Evolutionary conservation across 2,797 vertebrate genomes (phyloP).

Genomic region (Nyctibius grandis): DNA sequence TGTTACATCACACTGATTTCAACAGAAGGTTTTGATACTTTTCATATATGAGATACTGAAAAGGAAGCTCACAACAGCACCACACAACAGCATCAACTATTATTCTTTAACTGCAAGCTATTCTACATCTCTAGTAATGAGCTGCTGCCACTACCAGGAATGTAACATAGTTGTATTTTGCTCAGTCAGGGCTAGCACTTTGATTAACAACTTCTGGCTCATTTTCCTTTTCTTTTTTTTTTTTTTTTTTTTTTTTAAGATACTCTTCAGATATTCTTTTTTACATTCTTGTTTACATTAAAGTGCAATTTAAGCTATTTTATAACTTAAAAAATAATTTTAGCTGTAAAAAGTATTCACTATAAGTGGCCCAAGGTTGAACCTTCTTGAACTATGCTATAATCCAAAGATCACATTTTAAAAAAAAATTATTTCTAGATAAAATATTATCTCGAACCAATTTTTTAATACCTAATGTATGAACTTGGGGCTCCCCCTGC

Average conservation of each 20-base stretch:
- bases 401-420: not conserved
- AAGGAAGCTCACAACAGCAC: not conserved
- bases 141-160: not conserved
- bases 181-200: not conserved
- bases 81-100: not conserved
- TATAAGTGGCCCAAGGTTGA: not conserved
- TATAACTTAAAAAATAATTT: not conserved
- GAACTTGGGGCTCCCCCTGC: slow-evolving; percentile 33
- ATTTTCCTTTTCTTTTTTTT: not conserved
- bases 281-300: not conserved
- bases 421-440: not conserved
- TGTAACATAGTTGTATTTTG: not conserved
- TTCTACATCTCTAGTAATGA: not conserved
- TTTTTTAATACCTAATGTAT: not conserved
- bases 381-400: not conserved
- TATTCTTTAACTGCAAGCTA: not conserved
- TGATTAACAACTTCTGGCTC: not conserved
- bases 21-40: not conserved
- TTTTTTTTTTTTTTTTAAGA: not conserved
- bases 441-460: not conserved
- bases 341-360: not conserved
- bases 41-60: not conserved
- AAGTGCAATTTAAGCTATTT: not conserved
- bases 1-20: not conserved
- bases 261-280: not conserved